These are phyloP conservation scores for Maconellicoccus hirsutus DNA, from an alignment of 1,140 invertebrate species.

Conservation along the genomic window DNA sequence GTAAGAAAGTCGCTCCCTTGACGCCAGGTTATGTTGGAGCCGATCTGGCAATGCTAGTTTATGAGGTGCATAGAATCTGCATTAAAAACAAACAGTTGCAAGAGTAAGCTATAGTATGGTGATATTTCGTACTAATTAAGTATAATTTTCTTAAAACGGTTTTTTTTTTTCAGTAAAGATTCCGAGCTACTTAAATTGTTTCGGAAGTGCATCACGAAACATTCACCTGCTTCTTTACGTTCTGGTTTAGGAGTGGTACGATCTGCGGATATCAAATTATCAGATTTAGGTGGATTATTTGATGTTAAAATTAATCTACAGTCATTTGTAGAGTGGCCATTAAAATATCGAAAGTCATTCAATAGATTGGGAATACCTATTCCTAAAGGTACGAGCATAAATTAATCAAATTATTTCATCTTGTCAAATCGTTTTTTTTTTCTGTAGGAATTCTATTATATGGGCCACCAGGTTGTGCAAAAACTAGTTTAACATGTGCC, in stretches of 20 bases:
- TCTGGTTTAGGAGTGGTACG: constrained; percentile 37
- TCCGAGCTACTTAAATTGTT: background rate
- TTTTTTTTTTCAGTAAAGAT: constrained; percentile 17
- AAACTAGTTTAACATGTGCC: constrained; percentile 56
- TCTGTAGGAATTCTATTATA: constrained; percentile 50
- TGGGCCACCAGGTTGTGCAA: constrained; percentile 64
- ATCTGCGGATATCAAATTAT: constrained; percentile 35
- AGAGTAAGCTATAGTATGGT: background rate
- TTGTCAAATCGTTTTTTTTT: constrained; percentile 29
- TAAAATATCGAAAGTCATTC: constrained; percentile 49
- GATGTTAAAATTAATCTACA: constrained; percentile 47
- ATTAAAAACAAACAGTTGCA: constrained; percentile 23
- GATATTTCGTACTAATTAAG: too few species aligned
- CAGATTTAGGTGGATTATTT: constrained; percentile 52
- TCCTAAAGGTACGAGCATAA: constrained; percentile 39
- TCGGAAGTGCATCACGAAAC: constrained; percentile 15
- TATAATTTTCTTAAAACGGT: background rate
- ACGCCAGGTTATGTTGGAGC: constrained; percentile 42
- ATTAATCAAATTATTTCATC: constrained; percentile 18
- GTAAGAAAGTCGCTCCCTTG: constrained; percentile 33
- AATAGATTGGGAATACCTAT: constrained; percentile 43
- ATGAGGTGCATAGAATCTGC: constrained; percentile 33
- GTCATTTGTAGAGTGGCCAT: constrained; percentile 50
- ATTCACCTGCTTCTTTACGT: constrained; percentile 41
- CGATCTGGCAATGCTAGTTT: constrained; percentile 37